Evolutionary conservation across 2,888 invertebrate genomes (phyloP).

Genomic region (Microctonus brassicae): DNA sequence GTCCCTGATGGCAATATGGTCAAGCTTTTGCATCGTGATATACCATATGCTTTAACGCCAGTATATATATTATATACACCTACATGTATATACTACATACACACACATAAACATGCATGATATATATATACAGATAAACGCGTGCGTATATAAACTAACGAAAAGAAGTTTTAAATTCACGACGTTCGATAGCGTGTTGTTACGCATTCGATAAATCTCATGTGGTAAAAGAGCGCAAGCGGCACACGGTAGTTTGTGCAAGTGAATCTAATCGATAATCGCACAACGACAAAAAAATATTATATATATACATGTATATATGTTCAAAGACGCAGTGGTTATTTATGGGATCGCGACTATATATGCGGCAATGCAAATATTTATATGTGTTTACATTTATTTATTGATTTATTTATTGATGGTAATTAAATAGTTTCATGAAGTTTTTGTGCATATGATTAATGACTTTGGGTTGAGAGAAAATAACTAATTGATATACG

Average conservation of each 20-base stretch:
- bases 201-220: constrained; percentile 33
- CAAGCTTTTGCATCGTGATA: constrained; percentile 1
- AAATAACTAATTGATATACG: not conserved
- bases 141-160: not conserved
- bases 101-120: no score
- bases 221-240: constrained; percentile 14
- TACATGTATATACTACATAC: no score
- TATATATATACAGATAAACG: not conserved
- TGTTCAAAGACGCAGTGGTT: constrained; percentile 25
- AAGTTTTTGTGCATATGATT: not conserved
- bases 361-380: not conserved
- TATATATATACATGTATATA: not conserved
- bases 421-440: not conserved
- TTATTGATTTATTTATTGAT: not conserved
- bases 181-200: constrained; percentile 7
- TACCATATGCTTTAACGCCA: constrained; percentile 31
- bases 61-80: constrained; percentile 21
- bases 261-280: constrained; percentile 38
- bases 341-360: constrained; percentile 27
- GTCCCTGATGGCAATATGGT: constrained; percentile 22
- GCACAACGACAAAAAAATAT: constrained; percentile 28
- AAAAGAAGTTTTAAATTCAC: constrained; percentile 2
- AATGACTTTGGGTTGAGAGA: not conserved
- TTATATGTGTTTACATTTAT: not conserved
- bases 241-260: constrained; percentile 32